These are phyloP conservation scores for Echinometra lucunter DNA, from an alignment of 53 echinoderm and acorn worm species.

Conservation along the genomic window DNA sequence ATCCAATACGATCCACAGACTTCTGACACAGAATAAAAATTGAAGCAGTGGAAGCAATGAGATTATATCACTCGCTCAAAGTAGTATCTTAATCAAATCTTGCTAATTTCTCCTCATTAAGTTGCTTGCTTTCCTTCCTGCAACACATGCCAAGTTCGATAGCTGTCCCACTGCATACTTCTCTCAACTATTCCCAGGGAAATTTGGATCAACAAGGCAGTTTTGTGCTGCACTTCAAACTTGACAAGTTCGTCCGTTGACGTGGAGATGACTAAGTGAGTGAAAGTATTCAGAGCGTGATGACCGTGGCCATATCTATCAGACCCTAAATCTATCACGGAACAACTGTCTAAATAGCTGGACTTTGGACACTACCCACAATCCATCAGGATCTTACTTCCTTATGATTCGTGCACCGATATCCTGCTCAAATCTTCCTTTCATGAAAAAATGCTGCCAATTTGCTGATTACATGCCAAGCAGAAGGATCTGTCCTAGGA, in stretches of 20 bases:
- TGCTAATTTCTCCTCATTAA: not conserved
- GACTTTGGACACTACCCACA: slow-evolving; percentile 40
- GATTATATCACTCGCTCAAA: not conserved
- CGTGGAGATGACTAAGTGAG: slow-evolving; percentile 7
- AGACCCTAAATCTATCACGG: not conserved
- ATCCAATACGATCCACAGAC: not conserved
- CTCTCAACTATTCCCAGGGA: not conserved
- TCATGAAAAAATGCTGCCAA: slow-evolving; percentile 26
- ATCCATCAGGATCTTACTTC: slow-evolving; percentile 27
- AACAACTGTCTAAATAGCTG: slow-evolving; percentile 48
- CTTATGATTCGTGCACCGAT: not conserved
- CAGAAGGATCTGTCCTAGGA: not conserved
- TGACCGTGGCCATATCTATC: slow-evolving; percentile 34
- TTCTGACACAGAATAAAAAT: not conserved
- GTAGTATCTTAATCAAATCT: not conserved
- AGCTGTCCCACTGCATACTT: not conserved
- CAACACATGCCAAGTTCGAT: not conserved
- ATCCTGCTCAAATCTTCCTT: slow-evolving; percentile 24
- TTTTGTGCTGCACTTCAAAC: slow-evolving; percentile 7
- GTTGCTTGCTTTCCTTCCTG: not conserved
- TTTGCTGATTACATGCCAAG: slow-evolving; percentile 50
- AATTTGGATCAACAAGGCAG: not conserved
- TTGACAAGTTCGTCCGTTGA: not conserved
- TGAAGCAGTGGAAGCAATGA: not conserved
- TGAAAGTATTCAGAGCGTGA: slow-evolving; percentile 45